Conservation (phyloP, 2,797 vertebrate species). For the Rhinoraja longicauda region DNA sequence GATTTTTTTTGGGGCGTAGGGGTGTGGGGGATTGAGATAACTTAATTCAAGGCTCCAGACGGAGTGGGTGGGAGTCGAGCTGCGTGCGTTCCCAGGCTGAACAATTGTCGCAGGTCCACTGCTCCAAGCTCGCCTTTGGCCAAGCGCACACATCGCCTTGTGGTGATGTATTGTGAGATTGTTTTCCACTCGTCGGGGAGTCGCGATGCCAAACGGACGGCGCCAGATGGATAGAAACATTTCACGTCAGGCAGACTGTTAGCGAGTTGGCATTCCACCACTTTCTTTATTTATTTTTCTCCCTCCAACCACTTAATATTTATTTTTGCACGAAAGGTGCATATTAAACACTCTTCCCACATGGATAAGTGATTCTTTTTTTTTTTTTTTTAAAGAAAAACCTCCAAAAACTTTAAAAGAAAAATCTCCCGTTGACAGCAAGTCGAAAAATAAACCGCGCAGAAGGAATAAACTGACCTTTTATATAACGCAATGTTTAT, state of each 20-base stretch:
- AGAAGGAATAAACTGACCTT: not conserved
- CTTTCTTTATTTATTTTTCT: not conserved
- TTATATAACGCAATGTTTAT: not conserved
- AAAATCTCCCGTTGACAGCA: not conserved
- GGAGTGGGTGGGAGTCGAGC: no score
- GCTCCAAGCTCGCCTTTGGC: not conserved
- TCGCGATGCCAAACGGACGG: not conserved
- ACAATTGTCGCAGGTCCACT: not conserved
- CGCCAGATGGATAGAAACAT: constrained; percentile 26
- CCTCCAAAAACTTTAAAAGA: not conserved
- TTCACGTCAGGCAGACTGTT: not conserved
- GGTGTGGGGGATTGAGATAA: not conserved
- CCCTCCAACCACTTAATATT: not conserved
- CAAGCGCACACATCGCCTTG: not conserved
- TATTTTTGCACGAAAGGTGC: not conserved
- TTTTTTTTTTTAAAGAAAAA: not conserved
- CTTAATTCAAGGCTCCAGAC: not conserved
- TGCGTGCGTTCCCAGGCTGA: not conserved
- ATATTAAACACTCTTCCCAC: not conserved
- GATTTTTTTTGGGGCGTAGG: not conserved
- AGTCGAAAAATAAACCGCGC: not conserved
- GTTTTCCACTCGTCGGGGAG: not conserved
- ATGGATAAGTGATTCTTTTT: no score
- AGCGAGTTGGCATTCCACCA: not conserved
- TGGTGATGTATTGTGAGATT: constrained; percentile 23